These are phyloP conservation scores for Oscheius sp. DNA, from an alignment of 1,140 invertebrate species.

Conservation along the genomic window DNA sequence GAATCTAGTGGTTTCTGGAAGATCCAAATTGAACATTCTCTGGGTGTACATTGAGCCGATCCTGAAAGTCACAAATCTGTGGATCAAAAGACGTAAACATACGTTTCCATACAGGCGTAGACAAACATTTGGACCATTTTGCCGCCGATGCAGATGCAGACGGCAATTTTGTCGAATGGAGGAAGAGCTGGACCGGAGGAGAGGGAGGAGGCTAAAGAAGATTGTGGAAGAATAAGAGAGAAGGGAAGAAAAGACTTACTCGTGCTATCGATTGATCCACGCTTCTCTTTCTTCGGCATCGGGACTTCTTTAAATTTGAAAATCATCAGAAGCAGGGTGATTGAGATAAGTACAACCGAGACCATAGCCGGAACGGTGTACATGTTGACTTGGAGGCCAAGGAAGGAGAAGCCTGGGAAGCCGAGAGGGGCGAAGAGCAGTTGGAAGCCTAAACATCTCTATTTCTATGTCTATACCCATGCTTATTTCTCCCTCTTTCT, in stretches of 20 bases:
- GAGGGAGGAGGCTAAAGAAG: not conserved
- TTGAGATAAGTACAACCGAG: not conserved
- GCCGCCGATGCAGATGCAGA: not conserved
- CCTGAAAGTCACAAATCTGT: not conserved
- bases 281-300: constrained; percentile 1
- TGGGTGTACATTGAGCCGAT: constrained; percentile 13
- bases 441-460: not conserved
- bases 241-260: not conserved
- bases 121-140: constrained; percentile 17
- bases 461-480: not conserved
- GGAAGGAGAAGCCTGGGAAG: not conserved
- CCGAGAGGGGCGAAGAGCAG: not conserved
- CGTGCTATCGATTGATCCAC: constrained; percentile 2
- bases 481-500: too few relatives aligned
- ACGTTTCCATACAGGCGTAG: constrained; percentile 11
- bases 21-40: constrained; percentile 3
- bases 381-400: not conserved
- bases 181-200: not conserved
- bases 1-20: not conserved
- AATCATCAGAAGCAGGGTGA: constrained; percentile 9
- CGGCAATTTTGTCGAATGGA: not conserved
- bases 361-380: constrained; percentile 13
- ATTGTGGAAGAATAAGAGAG: too few relatives aligned
- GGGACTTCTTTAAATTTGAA: constrained; percentile 8
- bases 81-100: not conserved